phyloP scores from a whole-genome alignment of 2,113 vertebrate species.

The Pangasianodon gigas region DNA sequence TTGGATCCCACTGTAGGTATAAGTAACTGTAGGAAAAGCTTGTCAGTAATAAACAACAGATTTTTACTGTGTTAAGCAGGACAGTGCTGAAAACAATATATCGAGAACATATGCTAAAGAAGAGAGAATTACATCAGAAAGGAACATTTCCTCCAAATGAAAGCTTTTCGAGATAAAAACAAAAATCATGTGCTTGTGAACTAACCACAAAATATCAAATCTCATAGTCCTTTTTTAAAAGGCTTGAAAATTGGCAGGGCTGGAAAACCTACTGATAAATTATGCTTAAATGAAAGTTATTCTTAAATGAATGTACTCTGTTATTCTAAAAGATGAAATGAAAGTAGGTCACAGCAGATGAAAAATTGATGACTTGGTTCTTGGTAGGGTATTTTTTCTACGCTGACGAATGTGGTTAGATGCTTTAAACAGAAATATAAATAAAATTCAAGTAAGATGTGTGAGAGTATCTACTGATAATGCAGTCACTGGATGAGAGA shows the following conservation, averaged over 20 bases:
- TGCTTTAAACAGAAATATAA: neutral
- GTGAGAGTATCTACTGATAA: neutral
- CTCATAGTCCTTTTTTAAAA: neutral
- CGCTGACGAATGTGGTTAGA: neutral
- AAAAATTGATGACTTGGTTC: neutral
- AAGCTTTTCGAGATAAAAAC: neutral
- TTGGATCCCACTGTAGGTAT: neutral
- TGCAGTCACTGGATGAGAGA: neutral
- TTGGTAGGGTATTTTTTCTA: neutral
- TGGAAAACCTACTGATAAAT: too few relatives aligned
- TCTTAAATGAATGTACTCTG: too few relatives aligned
- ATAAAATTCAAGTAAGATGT: neutral
- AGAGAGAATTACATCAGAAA: neutral
- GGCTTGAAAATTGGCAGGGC: neutral
- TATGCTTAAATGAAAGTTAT: too few relatives aligned
- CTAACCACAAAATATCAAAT: neutral
- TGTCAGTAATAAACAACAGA: neutral
- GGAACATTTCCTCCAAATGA: neutral
- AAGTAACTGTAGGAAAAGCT: neutral
- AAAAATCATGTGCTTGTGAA: neutral
- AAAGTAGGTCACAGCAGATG: too few relatives aligned
- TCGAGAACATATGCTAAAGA: neutral
- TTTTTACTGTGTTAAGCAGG: neutral
- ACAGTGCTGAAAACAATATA: neutral
- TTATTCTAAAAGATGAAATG: too few relatives aligned